These are phyloP conservation scores for Tympanuchus pallidicinctus DNA, from an alignment of 2,113 vertebrate genomes.

Conservation along the genomic window DNA sequence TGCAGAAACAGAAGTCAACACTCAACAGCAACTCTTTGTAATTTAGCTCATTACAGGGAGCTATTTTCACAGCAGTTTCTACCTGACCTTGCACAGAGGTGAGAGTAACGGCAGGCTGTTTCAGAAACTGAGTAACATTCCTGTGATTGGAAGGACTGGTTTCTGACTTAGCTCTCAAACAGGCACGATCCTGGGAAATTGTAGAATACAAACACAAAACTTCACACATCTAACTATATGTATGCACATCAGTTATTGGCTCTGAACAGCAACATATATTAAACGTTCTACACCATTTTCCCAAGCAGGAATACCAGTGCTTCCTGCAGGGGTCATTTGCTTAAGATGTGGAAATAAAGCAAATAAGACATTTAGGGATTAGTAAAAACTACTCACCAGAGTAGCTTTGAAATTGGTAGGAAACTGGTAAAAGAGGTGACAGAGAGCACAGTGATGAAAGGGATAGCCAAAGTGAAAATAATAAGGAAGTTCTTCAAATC, in stretches of 20 bases:
- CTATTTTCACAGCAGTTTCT: slow-evolving; percentile 41
- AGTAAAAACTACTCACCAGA: not conserved
- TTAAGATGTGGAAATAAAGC: not conserved
- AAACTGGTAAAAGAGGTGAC: not conserved
- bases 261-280: not conserved
- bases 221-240: not conserved
- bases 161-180: not conserved
- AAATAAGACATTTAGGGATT: not conserved
- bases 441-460: not conserved
- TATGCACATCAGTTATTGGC: not conserved
- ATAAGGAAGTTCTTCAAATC: not conserved
- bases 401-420: not conserved
- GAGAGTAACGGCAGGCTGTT: not conserved
- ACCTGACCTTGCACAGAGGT: not conserved
- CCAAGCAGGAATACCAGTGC: not conserved
- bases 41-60: slow-evolving; percentile 37
- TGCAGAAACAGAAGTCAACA: slow-evolving; percentile 8
- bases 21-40: slow-evolving; percentile 6
- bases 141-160: not conserved
- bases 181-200: not conserved
- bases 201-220: not conserved
- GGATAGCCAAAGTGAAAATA: not conserved
- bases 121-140: not conserved
- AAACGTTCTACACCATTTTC: not conserved
- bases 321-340: not conserved